These are phyloP conservation scores for Sinella curviseta DNA, from an alignment of 1,140 invertebrate genomes.

Conservation along the genomic window DNA sequence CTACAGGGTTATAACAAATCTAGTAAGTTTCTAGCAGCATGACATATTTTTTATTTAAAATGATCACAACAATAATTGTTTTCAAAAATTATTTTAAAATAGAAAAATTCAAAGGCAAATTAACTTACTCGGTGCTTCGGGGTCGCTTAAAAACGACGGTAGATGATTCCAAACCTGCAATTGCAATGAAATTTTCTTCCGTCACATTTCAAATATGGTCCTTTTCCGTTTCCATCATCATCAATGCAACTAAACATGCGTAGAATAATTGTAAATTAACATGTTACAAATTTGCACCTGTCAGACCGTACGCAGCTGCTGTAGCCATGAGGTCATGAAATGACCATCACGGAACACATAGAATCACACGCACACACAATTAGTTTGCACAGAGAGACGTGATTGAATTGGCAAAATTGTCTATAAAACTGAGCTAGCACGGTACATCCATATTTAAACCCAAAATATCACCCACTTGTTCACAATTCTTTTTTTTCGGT, in stretches of 20 bases:
- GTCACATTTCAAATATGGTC: neutral
- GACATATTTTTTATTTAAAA: too few species aligned
- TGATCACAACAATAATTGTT: too few species aligned
- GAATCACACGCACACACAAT: neutral
- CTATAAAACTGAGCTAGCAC: neutral
- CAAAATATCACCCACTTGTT: too few species aligned
- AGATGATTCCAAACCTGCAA: slow-evolving; percentile 38
- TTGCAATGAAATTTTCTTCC: neutral
- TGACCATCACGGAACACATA: slow-evolving; percentile 13
- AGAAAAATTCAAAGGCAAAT: too few species aligned
- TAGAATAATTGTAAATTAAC: neutral
- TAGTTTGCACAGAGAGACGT: neutral
- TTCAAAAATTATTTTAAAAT: too few species aligned
- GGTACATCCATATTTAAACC: too few species aligned
- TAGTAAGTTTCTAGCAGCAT: neutral
- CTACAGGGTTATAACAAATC: neutral
- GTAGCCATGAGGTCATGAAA: slow-evolving; percentile 41
- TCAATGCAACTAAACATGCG: neutral
- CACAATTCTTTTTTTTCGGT: too few species aligned
- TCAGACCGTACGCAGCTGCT: slow-evolving; percentile 41
- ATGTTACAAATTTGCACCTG: slow-evolving; percentile 9
- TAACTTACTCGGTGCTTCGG: slow-evolving; percentile 41
- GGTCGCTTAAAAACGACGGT: slow-evolving; percentile 40
- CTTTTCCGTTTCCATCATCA: neutral
- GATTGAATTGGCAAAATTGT: neutral